Evolutionary conservation across 2,797 vertebrate species (phyloP), one percentile per base, ranked within the genome.

Genomic region (Hirundo rustica): DNA sequence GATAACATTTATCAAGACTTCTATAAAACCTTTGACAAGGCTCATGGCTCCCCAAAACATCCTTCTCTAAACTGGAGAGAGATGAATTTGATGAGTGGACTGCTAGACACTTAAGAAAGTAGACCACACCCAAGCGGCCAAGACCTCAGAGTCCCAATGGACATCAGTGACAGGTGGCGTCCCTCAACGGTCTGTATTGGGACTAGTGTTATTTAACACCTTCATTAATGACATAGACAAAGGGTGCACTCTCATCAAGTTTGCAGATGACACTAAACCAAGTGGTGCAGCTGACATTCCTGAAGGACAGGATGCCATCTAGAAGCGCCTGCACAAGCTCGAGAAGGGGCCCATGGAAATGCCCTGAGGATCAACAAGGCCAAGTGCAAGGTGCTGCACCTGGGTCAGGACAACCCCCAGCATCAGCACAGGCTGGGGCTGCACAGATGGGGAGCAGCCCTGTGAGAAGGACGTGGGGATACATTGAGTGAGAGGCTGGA

Each of bases 281-380:
- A 53, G 38, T 6, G 2, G 23, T 45, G 45, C 30, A 4, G 22
- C 10, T 79, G 51, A 45, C 60, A 29, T 0, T n/a, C 4, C 67
- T n/a, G 1, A 80, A 60, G 29, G n/a, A 51, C 29, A 11, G 19
- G 29, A 73, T 45, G 60, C 25, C 8, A 10, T 3, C 54, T 47
- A 66, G 40, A 80, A 6, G 23, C 3, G 66, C 5, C 9, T 16
- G 45, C 0, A 40, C 17, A 73, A 58, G 61, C 29, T 45, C 0
- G 1, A 58, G 45, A 58, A 45, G 16, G 10, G 3, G 25, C 13
- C 20, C 17, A 18, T 2, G 2, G 65, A 2, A 70, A 54, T 25
- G 3, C 2, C 34, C 54, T 26, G 10, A 54, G 16, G 40, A 0
- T 34, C 1, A 40, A 62, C 14, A 47, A 40, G 29, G 3, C 13